Evolutionary conservation across 2,888 invertebrate genomes (phyloP).

Genomic region (Hirtodrosophila alboralis): DNA sequence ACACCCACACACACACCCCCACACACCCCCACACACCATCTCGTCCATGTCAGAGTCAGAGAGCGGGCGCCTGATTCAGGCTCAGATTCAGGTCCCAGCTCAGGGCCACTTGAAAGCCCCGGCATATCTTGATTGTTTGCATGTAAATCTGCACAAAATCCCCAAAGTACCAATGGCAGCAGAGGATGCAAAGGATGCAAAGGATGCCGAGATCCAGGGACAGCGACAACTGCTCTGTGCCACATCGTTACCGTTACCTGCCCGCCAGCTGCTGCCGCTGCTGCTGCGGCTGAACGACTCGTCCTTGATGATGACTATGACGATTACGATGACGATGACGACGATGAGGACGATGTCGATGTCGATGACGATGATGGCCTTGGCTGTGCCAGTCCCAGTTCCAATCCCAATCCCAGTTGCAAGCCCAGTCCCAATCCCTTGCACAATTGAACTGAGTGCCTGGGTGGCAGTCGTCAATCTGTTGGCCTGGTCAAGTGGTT

Average conservation of each 20-base stretch:
- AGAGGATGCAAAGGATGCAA: conserved; percentile 34
- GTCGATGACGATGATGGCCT: conserved; percentile 42
- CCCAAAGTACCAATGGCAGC: conserved; percentile 72
- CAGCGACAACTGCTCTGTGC: conserved; percentile 39
- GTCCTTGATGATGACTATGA: conserved; percentile 13
- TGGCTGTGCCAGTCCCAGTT: conserved; percentile 36
- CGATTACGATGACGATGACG: conserved; percentile 20
- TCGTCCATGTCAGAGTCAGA: conserved; percentile 1
- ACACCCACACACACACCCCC: neutral
- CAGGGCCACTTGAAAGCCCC: conserved; percentile 72
- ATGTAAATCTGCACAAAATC: conserved; percentile 80
- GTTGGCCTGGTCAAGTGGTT: conserved; percentile 43
- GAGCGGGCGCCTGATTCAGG: conserved; percentile 1
- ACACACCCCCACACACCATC: neutral
- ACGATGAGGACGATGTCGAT: conserved; percentile 30
- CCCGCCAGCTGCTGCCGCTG: neutral
- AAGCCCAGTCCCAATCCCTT: conserved; percentile 63
- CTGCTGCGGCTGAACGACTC: conserved; percentile 10
- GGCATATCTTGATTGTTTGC: conserved; percentile 80
- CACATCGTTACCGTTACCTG: conserved; percentile 43
- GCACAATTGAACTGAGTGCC: conserved; percentile 73
- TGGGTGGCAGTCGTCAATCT: conserved; percentile 57
- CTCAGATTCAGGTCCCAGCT: conserved; percentile 62
- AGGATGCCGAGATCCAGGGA: conserved; percentile 40
- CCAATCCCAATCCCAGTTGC: conserved; percentile 19